Conservation (phyloP, 2,888 invertebrate species). For the Rosalia funebris region DNA sequence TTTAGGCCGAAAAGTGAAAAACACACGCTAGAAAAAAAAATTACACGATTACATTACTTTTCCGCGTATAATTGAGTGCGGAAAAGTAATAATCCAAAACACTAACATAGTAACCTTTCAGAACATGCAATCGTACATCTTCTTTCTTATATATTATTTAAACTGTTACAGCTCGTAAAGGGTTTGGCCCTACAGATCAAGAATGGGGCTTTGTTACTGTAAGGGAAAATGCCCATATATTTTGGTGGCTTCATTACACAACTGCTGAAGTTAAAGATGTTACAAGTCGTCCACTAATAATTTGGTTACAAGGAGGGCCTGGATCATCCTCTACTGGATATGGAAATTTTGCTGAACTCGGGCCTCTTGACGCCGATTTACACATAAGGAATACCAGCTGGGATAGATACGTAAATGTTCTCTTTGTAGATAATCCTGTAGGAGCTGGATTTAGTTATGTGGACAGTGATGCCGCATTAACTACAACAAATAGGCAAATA, state of each 20-base stretch:
- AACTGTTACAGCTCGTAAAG: slow-evolving; percentile 51
- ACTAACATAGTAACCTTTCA: too few species aligned
- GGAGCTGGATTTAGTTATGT: slow-evolving; percentile 86
- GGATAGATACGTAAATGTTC: slow-evolving; percentile 72
- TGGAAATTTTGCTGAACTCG: slow-evolving; percentile 76
- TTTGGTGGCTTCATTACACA: slow-evolving; percentile 84
- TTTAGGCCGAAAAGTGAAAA: too few species aligned
- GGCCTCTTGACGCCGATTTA: slow-evolving; percentile 53
- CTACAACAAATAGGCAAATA: slow-evolving; percentile 72
- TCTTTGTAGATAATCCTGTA: slow-evolving; percentile 92
- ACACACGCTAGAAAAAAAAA: too few species aligned
- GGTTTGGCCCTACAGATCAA: slow-evolving; percentile 73
- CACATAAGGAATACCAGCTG: slow-evolving; percentile 68
- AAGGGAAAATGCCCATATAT: slow-evolving; percentile 80
- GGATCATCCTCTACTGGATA: slow-evolving; percentile 68
- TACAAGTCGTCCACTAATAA: slow-evolving; percentile 74
- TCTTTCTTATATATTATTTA: too few species aligned
- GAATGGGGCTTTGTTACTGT: slow-evolving; percentile 81
- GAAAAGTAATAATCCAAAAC: too few species aligned
- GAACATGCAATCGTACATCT: too few species aligned
- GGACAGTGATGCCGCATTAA: slow-evolving; percentile 65
- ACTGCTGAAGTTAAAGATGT: slow-evolving; percentile 69
- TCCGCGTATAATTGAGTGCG: too few species aligned
- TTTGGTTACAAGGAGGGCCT: slow-evolving; percentile 78
- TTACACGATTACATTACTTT: too few species aligned